These are phyloP conservation scores for Mellivora capensis DNA, from an alignment of 2,113 vertebrate genomes.

Conservation along the genomic window DNA sequence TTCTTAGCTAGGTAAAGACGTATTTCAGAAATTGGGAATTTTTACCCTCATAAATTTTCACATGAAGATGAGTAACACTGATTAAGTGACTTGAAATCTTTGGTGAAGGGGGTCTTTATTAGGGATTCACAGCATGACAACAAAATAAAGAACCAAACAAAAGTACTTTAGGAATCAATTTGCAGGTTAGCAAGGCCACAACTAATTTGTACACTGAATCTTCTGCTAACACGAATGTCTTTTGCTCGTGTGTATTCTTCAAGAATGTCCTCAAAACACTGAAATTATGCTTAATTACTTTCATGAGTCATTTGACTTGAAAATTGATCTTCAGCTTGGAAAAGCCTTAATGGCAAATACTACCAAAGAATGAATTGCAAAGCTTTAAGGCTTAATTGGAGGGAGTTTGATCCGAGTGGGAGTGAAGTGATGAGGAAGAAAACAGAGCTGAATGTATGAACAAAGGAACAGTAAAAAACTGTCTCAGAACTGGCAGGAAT, in stretches of 20 bases:
- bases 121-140: not conserved
- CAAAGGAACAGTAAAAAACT: not conserved
- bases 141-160: not conserved
- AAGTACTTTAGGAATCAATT: not conserved
- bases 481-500: not conserved
- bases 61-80: not conserved
- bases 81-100: not conserved
- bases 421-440: not conserved
- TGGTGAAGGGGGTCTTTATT: not conserved
- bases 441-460: not conserved
- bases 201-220: not conserved
- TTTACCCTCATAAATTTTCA: not conserved
- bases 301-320: constrained; percentile 41
- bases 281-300: constrained; percentile 33
- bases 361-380: not conserved
- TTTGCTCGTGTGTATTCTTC: not conserved
- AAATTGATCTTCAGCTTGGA: constrained; percentile 52
- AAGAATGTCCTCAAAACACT: not conserved
- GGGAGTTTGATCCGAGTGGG: not conserved
- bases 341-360: constrained; percentile 5
- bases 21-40: not conserved
- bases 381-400: not conserved
- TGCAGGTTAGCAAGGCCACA: not conserved
- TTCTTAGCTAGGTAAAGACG: not conserved
- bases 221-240: not conserved